Base-by-base conservation (phyloP, 2,113 vertebrate genomes). In the Cisticola juncidis region DNA sequence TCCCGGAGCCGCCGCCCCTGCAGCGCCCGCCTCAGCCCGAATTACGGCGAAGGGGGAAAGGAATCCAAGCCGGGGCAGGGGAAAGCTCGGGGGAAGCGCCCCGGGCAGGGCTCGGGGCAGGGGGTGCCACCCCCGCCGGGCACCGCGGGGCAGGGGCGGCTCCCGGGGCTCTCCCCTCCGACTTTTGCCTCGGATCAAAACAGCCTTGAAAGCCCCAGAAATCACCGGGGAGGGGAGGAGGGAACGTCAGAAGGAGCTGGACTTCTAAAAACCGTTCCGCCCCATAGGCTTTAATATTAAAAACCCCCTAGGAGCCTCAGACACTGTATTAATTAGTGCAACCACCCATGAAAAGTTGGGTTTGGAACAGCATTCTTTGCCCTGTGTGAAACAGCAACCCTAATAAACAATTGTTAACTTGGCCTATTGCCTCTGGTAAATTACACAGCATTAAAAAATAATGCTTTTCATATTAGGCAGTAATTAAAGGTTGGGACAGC, bases 391-490 rank as follows among this genome's bases (percentile, higher is more conserved):
- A 98, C 98, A 97, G 97, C 98, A 98, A 98, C 97, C 96, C 98
- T 98, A 97, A 98, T 98, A 98, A 98, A 98, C 97, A 98, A 98
- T 98, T 97, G 98, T 98, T 98, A 97, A 97, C 95, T 98, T 98
- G 98, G 98, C 98, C 97, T 97, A 97, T 98, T 98, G 98, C 98
- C 98, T 98, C 97, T 98, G 98, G 98, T 98, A 98, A 98, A 98
- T 98, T 98, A 98, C 98, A 98, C 98, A 98, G 98, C 98, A 98
- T 98, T 98, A 98, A 98, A 98, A 98, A 98, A 98, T 98, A 98
- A 98, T 98, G 98, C 98, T 98, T 98, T 98, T 98, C 98, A 98
- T 98, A 98, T 98, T 98, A 98, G 98, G 98, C 98, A 98, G 98
- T 98, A 98, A 98, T 98, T 98, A 98, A 98, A 98, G 98, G 98